phyloP scores from a whole-genome alignment of 2,113 vertebrate species.

The Brevimyrus niger region DNA sequence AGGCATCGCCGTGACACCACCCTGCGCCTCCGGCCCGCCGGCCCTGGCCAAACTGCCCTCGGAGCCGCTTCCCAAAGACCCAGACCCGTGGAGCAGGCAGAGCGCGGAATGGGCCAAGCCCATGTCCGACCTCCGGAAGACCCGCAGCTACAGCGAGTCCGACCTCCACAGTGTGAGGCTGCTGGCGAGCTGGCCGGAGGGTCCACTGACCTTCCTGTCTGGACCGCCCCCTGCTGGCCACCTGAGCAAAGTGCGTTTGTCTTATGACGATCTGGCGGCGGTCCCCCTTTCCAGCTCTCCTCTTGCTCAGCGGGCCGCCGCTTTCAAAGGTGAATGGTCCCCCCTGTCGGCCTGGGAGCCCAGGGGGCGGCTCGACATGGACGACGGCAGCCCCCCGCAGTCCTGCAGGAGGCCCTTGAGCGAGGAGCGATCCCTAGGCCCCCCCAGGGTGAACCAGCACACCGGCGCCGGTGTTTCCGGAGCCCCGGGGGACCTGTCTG shows the following conservation, averaged over 20 bases:
- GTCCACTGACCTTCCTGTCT: conserved; percentile 52
- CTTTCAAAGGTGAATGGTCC: conserved; percentile 39
- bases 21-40: conserved; percentile 24
- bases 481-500: conserved; percentile 5
- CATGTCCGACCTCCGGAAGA: conserved; percentile 55
- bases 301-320: conserved; percentile 21
- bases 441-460: conserved; percentile 37
- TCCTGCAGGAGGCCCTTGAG: conserved; percentile 38
- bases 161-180: conserved; percentile 64
- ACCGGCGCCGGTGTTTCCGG: not conserved
- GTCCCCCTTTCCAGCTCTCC: not conserved
- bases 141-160: conserved; percentile 82
- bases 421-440: conserved; percentile 66
- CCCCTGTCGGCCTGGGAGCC: conserved; percentile 53
- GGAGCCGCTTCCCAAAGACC: conserved; percentile 47
- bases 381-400: conserved; percentile 35
- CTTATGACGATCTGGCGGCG: conserved; percentile 49
- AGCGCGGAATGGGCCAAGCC: conserved; percentile 56
- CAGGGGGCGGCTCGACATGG: conserved; percentile 42
- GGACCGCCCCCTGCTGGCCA: conserved; percentile 40
- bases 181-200: conserved; percentile 50
- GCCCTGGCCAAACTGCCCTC: conserved; percentile 24
- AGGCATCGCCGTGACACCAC: conserved; percentile 53
- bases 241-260: conserved; percentile 44
- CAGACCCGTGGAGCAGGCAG: conserved; percentile 67